Evolutionary conservation across 2,888 invertebrate genomes (phyloP).

Genomic region (Oxycera nigricornis): DNA sequence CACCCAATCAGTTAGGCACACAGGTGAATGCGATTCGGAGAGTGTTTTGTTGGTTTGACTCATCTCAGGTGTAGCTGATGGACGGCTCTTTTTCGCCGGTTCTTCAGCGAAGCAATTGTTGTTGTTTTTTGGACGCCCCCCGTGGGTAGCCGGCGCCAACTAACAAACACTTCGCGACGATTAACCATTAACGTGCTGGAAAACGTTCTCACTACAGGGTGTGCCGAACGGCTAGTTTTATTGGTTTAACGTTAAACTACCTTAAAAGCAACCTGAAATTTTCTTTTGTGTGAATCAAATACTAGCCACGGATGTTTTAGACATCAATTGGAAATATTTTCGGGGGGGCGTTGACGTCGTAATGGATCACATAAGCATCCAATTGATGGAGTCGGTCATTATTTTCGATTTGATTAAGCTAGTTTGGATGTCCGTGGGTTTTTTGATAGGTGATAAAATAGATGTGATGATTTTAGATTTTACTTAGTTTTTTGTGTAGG

Average conservation of each 20-base stretch:
- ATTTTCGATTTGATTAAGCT: not conserved
- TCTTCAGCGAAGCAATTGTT: not conserved
- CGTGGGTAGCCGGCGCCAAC: constrained; percentile 40
- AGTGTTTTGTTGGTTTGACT: constrained; percentile 22
- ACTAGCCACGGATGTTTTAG: not conserved
- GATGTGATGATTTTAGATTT: no score
- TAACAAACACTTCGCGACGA: constrained; percentile 37
- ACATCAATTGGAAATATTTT: not conserved
- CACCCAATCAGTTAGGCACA: not conserved
- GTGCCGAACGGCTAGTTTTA: constrained; percentile 39
- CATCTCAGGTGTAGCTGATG: constrained; percentile 28
- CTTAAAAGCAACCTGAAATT: not conserved
- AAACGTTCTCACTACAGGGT: constrained; percentile 34
- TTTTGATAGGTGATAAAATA: no score
- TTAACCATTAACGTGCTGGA: constrained; percentile 36
- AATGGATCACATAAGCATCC: not conserved
- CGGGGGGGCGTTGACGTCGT: not conserved
- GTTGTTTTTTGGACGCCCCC: constrained; percentile 25
- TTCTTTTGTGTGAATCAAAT: not conserved
- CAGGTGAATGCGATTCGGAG: constrained; percentile 22
- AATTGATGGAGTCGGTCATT: not conserved
- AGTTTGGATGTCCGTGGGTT: no score
- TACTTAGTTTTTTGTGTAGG: no score
- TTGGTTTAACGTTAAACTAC: constrained; percentile 13
- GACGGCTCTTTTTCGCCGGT: constrained; percentile 5